Evolutionary conservation across 2,113 vertebrate genomes (phyloP), one percentile per base, ranked within the genome.

Genomic region (Oreocharis arfaki): DNA sequence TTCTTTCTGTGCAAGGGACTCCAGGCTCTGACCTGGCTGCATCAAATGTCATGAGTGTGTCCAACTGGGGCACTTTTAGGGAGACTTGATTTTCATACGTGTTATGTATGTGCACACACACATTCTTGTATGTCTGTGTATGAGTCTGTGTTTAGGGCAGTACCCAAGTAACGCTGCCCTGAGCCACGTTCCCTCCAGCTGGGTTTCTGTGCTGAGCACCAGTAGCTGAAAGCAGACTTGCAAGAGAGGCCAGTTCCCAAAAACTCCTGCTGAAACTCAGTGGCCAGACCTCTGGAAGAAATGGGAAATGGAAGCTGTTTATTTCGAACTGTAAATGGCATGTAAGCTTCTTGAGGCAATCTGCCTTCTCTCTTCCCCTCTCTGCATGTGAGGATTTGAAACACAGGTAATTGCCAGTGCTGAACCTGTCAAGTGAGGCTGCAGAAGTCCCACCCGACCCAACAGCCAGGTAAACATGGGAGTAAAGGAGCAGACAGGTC

Each of bases 161-260:
- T 19, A 42, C 22, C 42, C 2, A 3, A 41, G 21, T 53, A 30
- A 28, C 1, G 4, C 39, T 53, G 23, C 49, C 2, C 1, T 47
- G 41, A 84, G 37, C 61, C 3, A 0, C 37, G 47, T 59, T 60
- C 39, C 27, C 1, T 2, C 33, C 22, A 35, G 14, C 15, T 71
- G 32, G 23, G 26, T 67, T 93, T 83, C n/a, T 16, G 8, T 59
- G 53, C 79, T 59, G 42, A 78, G 47, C 33, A 24, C 63, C 41
- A 9, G 1, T 6, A 67, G 50, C 3, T 84, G 83, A 35, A 75
- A 84, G 42, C 24, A 87, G 60, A 37, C 55, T 83, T 59, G 22
- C 21, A 55, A 52, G 56, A 55, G 26, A 67, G 50, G 42, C 23
- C 16, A 26, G 47, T 57, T 73, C 44, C 50, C 63, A 61, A 24